These are phyloP conservation scores for Sebastiscus albofasciatus DNA, from an alignment of 2,797 vertebrate genomes.

Conservation along the genomic window DNA sequence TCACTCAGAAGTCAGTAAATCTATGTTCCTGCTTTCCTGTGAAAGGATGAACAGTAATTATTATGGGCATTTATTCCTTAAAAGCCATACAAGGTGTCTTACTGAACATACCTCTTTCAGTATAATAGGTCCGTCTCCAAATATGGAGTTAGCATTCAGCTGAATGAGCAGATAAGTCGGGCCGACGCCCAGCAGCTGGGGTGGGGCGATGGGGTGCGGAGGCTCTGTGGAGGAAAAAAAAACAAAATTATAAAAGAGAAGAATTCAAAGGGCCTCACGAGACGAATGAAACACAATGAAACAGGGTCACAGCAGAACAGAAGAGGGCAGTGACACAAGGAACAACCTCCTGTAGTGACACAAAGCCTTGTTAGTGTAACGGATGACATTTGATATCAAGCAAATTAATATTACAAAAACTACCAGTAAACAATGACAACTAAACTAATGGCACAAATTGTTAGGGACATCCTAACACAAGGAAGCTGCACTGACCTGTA, in stretches of 20 bases:
- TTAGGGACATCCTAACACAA: background rate
- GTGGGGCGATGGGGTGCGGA: slow-evolving; percentile 95
- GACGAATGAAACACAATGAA: slow-evolving; percentile 7
- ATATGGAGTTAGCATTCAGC: slow-evolving; percentile 97
- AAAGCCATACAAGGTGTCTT: background rate
- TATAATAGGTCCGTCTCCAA: slow-evolving; percentile 97
- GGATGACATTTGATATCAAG: background rate
- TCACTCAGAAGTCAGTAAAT: no score
- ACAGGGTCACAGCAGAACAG: slow-evolving; percentile 29
- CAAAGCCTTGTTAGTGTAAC: background rate
- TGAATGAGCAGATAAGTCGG: slow-evolving; percentile 97
- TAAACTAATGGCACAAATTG: background rate
- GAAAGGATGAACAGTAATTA: no score
- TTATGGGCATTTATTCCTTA: no score
- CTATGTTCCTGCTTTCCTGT: no score
- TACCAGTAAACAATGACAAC: background rate
- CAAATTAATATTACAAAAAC: background rate
- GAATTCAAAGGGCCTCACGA: background rate
- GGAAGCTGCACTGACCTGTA: background rate
- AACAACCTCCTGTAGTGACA: background rate
- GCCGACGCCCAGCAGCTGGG: slow-evolving; percentile 93
- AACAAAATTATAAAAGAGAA: background rate
- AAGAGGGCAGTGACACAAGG: background rate
- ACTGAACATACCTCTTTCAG: slow-evolving; percentile 86
- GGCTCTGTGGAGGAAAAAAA: slow-evolving; percentile 85